Evolutionary conservation across 2,888 invertebrate genomes (phyloP).

Genomic region (Seira ritae): DNA sequence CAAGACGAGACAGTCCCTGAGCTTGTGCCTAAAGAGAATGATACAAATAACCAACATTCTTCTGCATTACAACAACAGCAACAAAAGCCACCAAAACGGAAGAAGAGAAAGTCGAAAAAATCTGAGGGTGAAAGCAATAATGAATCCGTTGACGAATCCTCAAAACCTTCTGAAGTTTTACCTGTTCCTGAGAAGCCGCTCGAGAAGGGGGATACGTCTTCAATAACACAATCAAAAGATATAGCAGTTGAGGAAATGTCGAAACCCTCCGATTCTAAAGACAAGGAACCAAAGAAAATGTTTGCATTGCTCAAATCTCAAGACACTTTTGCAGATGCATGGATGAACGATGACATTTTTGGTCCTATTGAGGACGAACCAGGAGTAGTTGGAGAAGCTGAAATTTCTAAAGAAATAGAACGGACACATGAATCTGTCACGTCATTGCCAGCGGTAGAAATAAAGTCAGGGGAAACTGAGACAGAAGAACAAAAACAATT

Average conservation of each 20-base stretch:
- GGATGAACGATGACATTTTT: slow-evolving; percentile 63
- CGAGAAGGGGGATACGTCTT: no score
- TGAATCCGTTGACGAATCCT: not conserved
- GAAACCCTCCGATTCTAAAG: no score
- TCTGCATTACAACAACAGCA: not conserved
- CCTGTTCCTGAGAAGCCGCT: not conserved
- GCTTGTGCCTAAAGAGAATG: slow-evolving; percentile 14
- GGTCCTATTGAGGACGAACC: slow-evolving; percentile 41
- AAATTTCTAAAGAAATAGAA: no score
- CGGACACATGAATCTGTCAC: no score
- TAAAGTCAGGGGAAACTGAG: not conserved
- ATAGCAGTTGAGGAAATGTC: no score
- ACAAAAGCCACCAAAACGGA: slow-evolving; percentile 52
- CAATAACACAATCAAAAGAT: no score
- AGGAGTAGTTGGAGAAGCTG: not conserved
- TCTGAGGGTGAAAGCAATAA: slow-evolving; percentile 51
- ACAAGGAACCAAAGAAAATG: not conserved
- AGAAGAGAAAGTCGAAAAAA: slow-evolving; percentile 52
- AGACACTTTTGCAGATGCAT: slow-evolving; percentile 49
- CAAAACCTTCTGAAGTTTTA: not conserved
- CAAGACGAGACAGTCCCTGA: not conserved
- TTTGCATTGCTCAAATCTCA: slow-evolving; percentile 23
- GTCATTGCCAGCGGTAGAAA: not conserved
- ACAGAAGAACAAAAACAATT: not conserved
- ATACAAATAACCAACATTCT: not conserved